These are phyloP conservation scores for Anolis carolinensis DNA, from an alignment of 2,113 vertebrate genomes.

Conservation along the genomic window DNA sequence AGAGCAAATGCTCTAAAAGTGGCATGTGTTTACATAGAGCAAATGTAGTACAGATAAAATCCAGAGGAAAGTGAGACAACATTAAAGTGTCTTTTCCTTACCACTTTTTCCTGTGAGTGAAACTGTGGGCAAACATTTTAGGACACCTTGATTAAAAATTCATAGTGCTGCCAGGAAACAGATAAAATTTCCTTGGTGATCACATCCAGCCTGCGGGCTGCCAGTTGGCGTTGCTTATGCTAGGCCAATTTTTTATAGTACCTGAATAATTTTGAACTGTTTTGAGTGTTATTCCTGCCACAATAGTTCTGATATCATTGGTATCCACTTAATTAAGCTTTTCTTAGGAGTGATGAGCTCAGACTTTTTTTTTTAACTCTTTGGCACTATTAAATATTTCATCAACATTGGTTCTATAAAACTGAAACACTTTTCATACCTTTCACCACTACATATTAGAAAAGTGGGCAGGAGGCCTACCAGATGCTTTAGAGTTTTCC, in stretches of 20 bases:
- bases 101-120: not conserved
- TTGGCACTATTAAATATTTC: not conserved
- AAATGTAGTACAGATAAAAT: not conserved
- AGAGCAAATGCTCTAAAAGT: too few species aligned
- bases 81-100: not conserved
- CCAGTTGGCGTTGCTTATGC: not conserved
- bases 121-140: not conserved
- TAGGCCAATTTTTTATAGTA: not conserved
- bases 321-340: not conserved
- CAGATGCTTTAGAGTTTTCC: not conserved
- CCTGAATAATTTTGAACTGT: not conserved
- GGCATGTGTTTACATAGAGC: not conserved
- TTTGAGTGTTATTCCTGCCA: not conserved
- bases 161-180: not conserved
- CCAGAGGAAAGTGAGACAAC: not conserved
- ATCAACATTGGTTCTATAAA: not conserved
- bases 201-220: not conserved
- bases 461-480: too few species aligned
- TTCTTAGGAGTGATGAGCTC: not conserved
- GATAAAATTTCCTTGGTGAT: not conserved
- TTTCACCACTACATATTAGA: not conserved
- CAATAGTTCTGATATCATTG: not conserved
- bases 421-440: not conserved
- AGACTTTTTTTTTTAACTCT: not conserved
- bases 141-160: slow-evolving; percentile 4